Base-by-base conservation (phyloP, 2,888 invertebrate species). In the Monochamus alternatus region DNA sequence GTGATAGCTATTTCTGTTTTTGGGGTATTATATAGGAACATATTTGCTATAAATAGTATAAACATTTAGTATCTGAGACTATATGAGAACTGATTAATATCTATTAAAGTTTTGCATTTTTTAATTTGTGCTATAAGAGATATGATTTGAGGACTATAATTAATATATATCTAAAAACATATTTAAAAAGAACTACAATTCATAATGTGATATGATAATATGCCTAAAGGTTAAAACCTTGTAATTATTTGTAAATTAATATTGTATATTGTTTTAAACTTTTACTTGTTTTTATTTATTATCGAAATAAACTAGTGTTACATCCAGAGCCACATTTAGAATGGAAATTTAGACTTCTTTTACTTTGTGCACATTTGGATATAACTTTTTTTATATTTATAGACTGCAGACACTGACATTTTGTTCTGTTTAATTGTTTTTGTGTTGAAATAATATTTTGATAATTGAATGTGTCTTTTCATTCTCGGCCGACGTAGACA, bases 191-290 rank as follows among this genome's bases (percentile, higher is more conserved):
- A 31, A 69, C 69, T 69, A 59, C 58, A 68, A 60, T 69, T 55
- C 55, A 55, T 55, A 14, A 55, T 55, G 55, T 60, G 47, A 69
- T 69, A 44, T 67, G 55, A 69, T 69, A 69, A 60, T 69, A 69
- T 69, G 69, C 69, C 69, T 69, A 60, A 69, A 69, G 60, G 4
- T 8, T 69, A 31, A 44, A 60, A 12, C 69, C 32, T 47, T 58
- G 58, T 68, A 69, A 69, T 69, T 69, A 47, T 69, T 69, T 69
- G 69, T 69, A 69, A 44, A 60, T 60, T 22, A 60, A 58, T 55
- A 58, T 68, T 68, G 59, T 69, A 60, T 69, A 38, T 69, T 60
- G 43, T 47, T 59, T 60, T 69, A 69, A 55, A 14, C 22, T 7
- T n/a, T n/a, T 38, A 38, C 38, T 7, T 12, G 55, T 55, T 60